phyloP scores from a whole-genome alignment of 2,888 invertebrate species.

The Artemia sp. region DNA sequence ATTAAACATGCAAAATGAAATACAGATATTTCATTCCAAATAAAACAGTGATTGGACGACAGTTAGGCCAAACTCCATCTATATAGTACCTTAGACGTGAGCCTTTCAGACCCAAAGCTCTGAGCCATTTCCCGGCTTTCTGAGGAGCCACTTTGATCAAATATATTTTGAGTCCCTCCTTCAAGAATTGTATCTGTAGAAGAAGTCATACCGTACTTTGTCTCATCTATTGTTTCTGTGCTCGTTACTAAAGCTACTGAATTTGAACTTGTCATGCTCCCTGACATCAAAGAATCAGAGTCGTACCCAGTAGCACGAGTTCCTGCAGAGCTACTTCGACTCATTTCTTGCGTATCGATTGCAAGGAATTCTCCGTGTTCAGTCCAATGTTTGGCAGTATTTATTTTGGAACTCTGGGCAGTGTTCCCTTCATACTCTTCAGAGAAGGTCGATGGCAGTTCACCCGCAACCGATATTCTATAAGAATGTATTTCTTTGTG shows the following conservation, averaged over 20 bases:
- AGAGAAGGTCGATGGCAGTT: not conserved
- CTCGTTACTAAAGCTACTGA: slow-evolving; percentile 53
- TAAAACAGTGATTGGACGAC: too few species aligned
- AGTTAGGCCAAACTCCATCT: too few species aligned
- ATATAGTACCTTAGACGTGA: too few species aligned
- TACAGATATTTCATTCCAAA: too few species aligned
- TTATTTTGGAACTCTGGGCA: not conserved
- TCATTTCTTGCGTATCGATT: slow-evolving; percentile 49
- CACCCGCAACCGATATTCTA: not conserved
- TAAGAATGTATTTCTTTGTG: not conserved
- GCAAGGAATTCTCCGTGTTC: slow-evolving; percentile 11
- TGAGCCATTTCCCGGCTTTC: too few species aligned
- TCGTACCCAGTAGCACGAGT: slow-evolving; percentile 68
- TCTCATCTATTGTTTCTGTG: slow-evolving; percentile 46
- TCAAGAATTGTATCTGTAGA: slow-evolving; percentile 13
- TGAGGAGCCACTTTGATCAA: too few species aligned
- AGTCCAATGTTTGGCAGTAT: not conserved
- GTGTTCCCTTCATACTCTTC: not conserved
- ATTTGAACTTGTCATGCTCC: slow-evolving; percentile 59
- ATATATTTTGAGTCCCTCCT: not conserved
- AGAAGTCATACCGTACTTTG: slow-evolving; percentile 17
- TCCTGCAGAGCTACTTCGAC: slow-evolving; percentile 51
- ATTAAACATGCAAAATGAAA: too few species aligned
- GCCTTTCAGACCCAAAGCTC: too few species aligned
- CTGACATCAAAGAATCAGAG: slow-evolving; percentile 67